phyloP scores from a whole-genome alignment of 2,888 invertebrate species.

The Neoascia interrupta region DNA sequence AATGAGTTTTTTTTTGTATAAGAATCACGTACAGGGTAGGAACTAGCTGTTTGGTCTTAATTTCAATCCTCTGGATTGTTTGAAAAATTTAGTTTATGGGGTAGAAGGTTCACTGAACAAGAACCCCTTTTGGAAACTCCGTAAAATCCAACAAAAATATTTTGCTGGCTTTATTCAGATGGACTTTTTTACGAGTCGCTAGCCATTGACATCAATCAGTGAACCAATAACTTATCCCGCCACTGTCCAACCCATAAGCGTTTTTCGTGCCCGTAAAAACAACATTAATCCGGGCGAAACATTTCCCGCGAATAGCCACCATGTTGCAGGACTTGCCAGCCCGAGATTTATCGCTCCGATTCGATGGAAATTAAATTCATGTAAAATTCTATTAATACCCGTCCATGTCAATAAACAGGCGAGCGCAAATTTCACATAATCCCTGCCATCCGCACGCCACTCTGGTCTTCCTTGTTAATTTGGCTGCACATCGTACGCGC shows the following conservation, averaged over 20 bases:
- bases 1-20: too few relatives aligned
- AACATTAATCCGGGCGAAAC: constrained; percentile 24
- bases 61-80: too few relatives aligned
- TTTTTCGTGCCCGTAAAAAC: constrained; percentile 18
- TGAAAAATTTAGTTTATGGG: too few relatives aligned
- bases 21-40: too few relatives aligned
- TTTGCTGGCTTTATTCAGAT: too few relatives aligned
- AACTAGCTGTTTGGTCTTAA: too few relatives aligned
- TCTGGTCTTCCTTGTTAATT: constrained; percentile 29
- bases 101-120: too few relatives aligned
- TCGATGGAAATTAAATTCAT: constrained; percentile 66
- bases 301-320: constrained; percentile 20
- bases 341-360: constrained; percentile 58
- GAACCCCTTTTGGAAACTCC: too few relatives aligned
- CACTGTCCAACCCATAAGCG: constrained; percentile 30
- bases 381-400: constrained; percentile 58
- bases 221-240: constrained; percentile 29
- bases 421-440: constrained; percentile 61
- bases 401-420: constrained; percentile 62
- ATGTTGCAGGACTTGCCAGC: constrained; percentile 8
- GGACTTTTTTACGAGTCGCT: too few relatives aligned
- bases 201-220: too few relatives aligned
- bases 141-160: too few relatives aligned
- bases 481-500: constrained; percentile 21
- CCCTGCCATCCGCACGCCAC: constrained; percentile 57